Evolutionary conservation across 2,888 invertebrate species (phyloP).

Genomic region (Eulithis testata): DNA sequence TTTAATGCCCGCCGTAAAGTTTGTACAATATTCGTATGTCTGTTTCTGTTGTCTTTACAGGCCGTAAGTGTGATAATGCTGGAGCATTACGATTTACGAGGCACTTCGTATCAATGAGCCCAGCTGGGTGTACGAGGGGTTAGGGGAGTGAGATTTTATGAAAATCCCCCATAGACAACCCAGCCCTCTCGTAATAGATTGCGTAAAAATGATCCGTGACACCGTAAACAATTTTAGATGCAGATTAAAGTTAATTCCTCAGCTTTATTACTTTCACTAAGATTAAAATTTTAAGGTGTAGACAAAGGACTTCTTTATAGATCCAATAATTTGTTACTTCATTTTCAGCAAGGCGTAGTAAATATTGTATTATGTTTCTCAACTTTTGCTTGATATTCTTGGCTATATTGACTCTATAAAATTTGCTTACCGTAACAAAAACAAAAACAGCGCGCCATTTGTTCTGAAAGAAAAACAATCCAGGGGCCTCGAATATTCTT

Average conservation of each 20-base stretch:
- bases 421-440: conserved; percentile 32
- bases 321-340: conserved; percentile 24
- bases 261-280: conserved; percentile 31
- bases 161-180: conserved; percentile 49
- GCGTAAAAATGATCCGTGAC: conserved; percentile 35
- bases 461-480: conserved; percentile 42
- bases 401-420: conserved; percentile 19
- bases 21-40: conserved; percentile 46
- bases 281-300: conserved; percentile 32
- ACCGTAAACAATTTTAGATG: conserved; percentile 38
- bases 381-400: conserved; percentile 16
- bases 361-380: conserved; percentile 18
- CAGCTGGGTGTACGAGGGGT: conserved; percentile 42
- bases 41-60: conserved; percentile 42
- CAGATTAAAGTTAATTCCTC: conserved; percentile 37
- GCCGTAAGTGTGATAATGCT: conserved; percentile 47
- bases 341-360: conserved; percentile 13
- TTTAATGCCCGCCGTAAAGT: conserved; percentile 39
- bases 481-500: conserved; percentile 39
- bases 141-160: conserved; percentile 52
- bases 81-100: conserved; percentile 65
- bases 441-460: conserved; percentile 27
- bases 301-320: conserved; percentile 23
- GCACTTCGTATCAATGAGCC: conserved; percentile 58
- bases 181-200: conserved; percentile 45